Evolutionary conservation across 2,888 invertebrate species (phyloP).

Genomic region (Drosophila barbarae): DNA sequence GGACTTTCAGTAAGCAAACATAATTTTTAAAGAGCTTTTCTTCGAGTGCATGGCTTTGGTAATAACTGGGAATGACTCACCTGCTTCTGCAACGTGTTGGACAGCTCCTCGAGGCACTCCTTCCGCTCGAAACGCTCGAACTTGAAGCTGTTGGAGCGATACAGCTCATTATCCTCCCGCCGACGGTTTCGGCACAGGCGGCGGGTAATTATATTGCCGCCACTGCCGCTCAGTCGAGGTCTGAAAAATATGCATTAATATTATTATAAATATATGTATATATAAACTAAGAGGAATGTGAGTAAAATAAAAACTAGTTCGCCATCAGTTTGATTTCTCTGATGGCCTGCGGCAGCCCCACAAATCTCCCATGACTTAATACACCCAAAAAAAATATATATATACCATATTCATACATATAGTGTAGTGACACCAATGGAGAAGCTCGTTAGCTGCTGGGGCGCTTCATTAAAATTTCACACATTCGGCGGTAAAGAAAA

Average conservation of each 20-base stretch:
- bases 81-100: constrained; percentile 84
- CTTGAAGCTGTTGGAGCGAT: constrained; percentile 92
- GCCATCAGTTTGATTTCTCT: constrained; percentile 21
- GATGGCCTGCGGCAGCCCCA: neutral
- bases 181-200: constrained; percentile 87
- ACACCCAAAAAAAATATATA: neutral
- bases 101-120: constrained; percentile 84
- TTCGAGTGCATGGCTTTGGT: neutral
- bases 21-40: neutral
- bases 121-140: constrained; percentile 90
- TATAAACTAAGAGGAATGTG: neutral
- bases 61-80: constrained; percentile 80
- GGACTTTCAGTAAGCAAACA: neutral
- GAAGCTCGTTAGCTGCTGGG: constrained; percentile 62
- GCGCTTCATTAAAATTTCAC: constrained; percentile 70
- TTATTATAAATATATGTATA: neutral
- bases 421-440: constrained; percentile 14
- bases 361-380: neutral
- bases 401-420: neutral
- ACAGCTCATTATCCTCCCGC: constrained; percentile 90
- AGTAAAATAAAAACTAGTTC: neutral
- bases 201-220: constrained; percentile 83
- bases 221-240: constrained; percentile 78
- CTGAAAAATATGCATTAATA: constrained; percentile 43
- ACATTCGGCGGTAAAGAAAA: constrained; percentile 47